Evolutionary conservation across 2,888 invertebrate genomes (phyloP).

Genomic region (Horisme vitalbata): DNA sequence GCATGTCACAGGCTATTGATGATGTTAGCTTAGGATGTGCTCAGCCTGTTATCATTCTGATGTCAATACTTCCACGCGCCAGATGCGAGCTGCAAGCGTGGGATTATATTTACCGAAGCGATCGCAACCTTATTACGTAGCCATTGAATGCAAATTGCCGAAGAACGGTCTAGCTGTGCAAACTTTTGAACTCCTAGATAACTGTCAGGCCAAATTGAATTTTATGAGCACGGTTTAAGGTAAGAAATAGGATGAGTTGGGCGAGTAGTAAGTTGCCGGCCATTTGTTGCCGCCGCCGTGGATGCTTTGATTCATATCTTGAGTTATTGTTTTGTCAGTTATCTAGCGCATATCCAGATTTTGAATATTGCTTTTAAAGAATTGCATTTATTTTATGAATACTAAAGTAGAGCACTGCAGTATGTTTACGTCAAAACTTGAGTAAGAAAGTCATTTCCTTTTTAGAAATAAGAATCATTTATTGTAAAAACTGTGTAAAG

Average conservation of each 20-base stretch:
- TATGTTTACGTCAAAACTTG: too few species aligned
- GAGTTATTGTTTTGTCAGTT: slow-evolving; percentile 45
- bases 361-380: slow-evolving; percentile 16
- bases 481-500: too few species aligned
- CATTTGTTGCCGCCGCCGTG: slow-evolving; percentile 39
- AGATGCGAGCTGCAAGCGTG: slow-evolving; percentile 27
- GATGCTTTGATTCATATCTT: slow-evolving; percentile 51
- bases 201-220: slow-evolving; percentile 21
- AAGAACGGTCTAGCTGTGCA: background rate
- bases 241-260: slow-evolving; percentile 13
- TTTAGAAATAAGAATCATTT: too few species aligned
- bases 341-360: slow-evolving; percentile 31
- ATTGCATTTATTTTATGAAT: slow-evolving; percentile 7
- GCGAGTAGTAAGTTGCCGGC: slow-evolving; percentile 35
- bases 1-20: slow-evolving; percentile 28
- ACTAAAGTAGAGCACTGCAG: too few species aligned
- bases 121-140: slow-evolving; percentile 7
- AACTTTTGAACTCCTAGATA: slow-evolving; percentile 15
- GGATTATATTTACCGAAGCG: slow-evolving; percentile 1
- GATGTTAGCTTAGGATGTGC: slow-evolving; percentile 42
- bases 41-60: slow-evolving; percentile 34
- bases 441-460: too few species aligned
- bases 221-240: slow-evolving; percentile 23
- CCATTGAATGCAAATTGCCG: slow-evolving; percentile 9
- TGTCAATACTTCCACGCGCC: slow-evolving; percentile 34